These are phyloP conservation scores for Geophilus truncorum DNA, from an alignment of 2,888 invertebrate species.

Conservation along the genomic window DNA sequence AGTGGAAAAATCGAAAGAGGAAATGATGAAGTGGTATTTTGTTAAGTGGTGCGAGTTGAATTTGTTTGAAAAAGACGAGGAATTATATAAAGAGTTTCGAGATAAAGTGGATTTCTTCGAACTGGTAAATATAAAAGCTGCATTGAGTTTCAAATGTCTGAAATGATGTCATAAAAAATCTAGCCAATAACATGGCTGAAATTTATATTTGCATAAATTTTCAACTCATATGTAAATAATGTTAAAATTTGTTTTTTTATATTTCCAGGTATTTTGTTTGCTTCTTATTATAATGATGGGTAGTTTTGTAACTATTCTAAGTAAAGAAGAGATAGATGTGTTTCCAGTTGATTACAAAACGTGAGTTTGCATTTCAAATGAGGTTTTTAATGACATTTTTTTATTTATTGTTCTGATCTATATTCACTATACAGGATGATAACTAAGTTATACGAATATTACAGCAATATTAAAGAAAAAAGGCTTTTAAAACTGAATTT, in stretches of 20 bases:
- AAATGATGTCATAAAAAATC: too few relatives aligned
- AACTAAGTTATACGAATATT: too few relatives aligned
- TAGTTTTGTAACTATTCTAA: not conserved
- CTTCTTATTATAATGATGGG: not conserved
- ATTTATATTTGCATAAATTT: too few relatives aligned
- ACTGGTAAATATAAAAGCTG: not conserved
- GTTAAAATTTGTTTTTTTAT: not conserved
- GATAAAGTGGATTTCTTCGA: not conserved
- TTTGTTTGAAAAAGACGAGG: not conserved
- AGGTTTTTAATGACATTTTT: too few relatives aligned
- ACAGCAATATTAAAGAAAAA: too few relatives aligned
- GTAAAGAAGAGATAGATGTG: not conserved
- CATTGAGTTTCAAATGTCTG: too few relatives aligned
- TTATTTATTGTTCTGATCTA: too few relatives aligned
- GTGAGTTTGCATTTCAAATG: not conserved
- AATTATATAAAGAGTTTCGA: not conserved
- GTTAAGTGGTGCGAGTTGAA: not conserved
- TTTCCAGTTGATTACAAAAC: not conserved
- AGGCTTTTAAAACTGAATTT: too few relatives aligned
- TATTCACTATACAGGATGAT: too few relatives aligned
- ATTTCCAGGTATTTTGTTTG: not conserved
- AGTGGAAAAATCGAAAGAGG: constrained; percentile 22
- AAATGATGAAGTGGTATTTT: not conserved
- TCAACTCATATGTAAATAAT: too few relatives aligned
- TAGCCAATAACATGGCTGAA: too few relatives aligned